Conservation (phyloP, 2,113 vertebrate genomes). For the Pao palembangensis region DNA sequence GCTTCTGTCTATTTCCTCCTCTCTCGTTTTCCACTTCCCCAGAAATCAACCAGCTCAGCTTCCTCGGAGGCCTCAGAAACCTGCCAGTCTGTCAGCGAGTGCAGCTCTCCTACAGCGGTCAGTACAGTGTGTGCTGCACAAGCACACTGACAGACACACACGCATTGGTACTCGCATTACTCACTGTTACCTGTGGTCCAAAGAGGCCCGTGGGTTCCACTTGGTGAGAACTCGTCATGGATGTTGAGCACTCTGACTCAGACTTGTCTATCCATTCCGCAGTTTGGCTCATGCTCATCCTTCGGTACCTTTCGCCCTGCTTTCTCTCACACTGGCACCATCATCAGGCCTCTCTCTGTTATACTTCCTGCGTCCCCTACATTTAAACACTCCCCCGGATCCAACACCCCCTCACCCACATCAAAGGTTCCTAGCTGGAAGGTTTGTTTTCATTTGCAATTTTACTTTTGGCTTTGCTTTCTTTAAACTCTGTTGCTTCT, state of each 20-base stretch:
- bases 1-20: neutral
- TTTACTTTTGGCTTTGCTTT: slow-evolving; percentile 55
- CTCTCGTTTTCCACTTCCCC: slow-evolving; percentile 41
- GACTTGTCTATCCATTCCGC: slow-evolving; percentile 73
- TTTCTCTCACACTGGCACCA: slow-evolving; percentile 79
- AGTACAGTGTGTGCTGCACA: slow-evolving; percentile 68
- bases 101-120: slow-evolving; percentile 95
- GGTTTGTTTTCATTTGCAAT: slow-evolving; percentile 78
- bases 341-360: slow-evolving; percentile 79
- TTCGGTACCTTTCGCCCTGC: slow-evolving; percentile 80
- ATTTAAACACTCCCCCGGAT: slow-evolving; percentile 79
- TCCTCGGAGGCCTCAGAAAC: slow-evolving; percentile 97
- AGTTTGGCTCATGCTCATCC: slow-evolving; percentile 82
- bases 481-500: slow-evolving; percentile 44
- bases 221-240: slow-evolving; percentile 39
- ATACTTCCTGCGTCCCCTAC: slow-evolving; percentile 78
- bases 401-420: slow-evolving; percentile 79
- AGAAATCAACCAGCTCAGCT: slow-evolving; percentile 98
- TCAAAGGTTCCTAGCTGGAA: slow-evolving; percentile 82
- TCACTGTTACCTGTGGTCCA: slow-evolving; percentile 34
- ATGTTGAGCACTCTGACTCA: slow-evolving; percentile 63
- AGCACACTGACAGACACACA: slow-evolving; percentile 8
- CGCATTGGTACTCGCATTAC: slow-evolving; percentile 11
- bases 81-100: slow-evolving; percentile 97
- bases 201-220: slow-evolving; percentile 29